Percentiles rank a stretch among this genome's conserved stretches.
phyloP scores from a whole-genome alignment of 1,140 invertebrate species.

The Forficula auricularia region DNA sequence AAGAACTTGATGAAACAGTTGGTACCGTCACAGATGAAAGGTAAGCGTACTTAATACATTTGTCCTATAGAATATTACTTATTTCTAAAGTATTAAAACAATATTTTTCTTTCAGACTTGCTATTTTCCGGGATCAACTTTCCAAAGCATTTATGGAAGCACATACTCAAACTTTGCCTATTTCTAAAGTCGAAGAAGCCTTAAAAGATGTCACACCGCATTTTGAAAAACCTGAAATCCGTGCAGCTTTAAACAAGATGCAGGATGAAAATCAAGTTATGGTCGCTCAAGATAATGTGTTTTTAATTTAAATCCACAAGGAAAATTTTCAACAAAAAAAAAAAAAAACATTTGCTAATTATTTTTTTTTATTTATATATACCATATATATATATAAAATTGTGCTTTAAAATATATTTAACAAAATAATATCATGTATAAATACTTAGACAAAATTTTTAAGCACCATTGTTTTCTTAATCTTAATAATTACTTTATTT shows the following conservation, averaged over 20 bases:
- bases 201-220: slow-evolving; percentile 37
- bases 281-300: slow-evolving; percentile 74
- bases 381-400: too few relatives aligned
- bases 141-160: slow-evolving; percentile 47
- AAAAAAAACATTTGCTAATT: too few relatives aligned
- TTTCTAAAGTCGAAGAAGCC: slow-evolving; percentile 36
- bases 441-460: too few relatives aligned
- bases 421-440: too few relatives aligned
- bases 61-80: slow-evolving; percentile 10
- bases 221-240: slow-evolving; percentile 55
- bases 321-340: too few relatives aligned
- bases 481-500: too few relatives aligned
- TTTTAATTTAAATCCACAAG: slow-evolving; percentile 65
- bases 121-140: slow-evolving; percentile 42
- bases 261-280: slow-evolving; percentile 80
- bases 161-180: slow-evolving; percentile 43
- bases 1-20: slow-evolving; percentile 12
- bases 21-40: slow-evolving; percentile 22
- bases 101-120: slow-evolving; percentile 30
- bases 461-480: too few relatives aligned
- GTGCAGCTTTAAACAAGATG: slow-evolving; percentile 63
- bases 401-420: too few relatives aligned
- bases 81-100: slow-evolving; percentile 3
- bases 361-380: too few relatives aligned
- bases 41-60: slow-evolving; percentile 15